phyloP scores from a whole-genome alignment of 1,140 invertebrate genomes.

The Steinernema feltiae region DNA sequence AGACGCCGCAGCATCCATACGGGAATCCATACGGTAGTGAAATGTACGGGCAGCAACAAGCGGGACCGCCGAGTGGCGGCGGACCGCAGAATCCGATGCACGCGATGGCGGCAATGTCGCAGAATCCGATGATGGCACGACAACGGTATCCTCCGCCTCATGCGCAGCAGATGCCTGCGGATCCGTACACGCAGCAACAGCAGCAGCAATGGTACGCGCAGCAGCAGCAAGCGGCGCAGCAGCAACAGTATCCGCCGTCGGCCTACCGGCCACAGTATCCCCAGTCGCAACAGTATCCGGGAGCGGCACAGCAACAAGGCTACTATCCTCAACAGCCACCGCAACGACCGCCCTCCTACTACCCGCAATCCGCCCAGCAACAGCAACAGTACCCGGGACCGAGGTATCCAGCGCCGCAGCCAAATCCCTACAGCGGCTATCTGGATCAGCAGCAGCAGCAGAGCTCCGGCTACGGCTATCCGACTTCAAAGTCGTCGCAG shows the following conservation, averaged over 20 bases:
- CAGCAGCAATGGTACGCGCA: slow-evolving; percentile 17
- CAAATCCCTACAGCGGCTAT: slow-evolving; percentile 7
- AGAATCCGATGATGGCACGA: slow-evolving; percentile 3
- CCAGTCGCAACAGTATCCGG: slow-evolving; percentile 20
- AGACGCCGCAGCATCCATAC: slow-evolving; percentile 12
- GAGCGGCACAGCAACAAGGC: slow-evolving; percentile 19
- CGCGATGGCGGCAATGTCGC: slow-evolving; percentile 7
- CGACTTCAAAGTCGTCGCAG: neutral
- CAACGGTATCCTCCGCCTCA: neutral
- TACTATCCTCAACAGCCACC: slow-evolving; percentile 13
- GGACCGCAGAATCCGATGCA: slow-evolving; percentile 4
- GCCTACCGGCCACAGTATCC: slow-evolving; percentile 27
- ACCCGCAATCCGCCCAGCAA: slow-evolving; percentile 17
- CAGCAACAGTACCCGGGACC: slow-evolving; percentile 31
- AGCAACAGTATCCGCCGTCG: slow-evolving; percentile 16
- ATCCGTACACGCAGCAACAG: neutral
- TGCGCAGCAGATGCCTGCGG: neutral
- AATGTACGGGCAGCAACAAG: neutral
- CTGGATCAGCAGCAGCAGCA: slow-evolving; percentile 6
- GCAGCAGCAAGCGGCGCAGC: slow-evolving; percentile 11
- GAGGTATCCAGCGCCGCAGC: slow-evolving; percentile 31
- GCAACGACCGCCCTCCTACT: neutral
- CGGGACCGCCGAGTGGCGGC: neutral
- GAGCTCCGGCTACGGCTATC: neutral
- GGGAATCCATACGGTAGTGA: neutral